Evolutionary conservation across 2,797 vertebrate species (phyloP).

Genomic region (Anomalospiza imberbis): DNA sequence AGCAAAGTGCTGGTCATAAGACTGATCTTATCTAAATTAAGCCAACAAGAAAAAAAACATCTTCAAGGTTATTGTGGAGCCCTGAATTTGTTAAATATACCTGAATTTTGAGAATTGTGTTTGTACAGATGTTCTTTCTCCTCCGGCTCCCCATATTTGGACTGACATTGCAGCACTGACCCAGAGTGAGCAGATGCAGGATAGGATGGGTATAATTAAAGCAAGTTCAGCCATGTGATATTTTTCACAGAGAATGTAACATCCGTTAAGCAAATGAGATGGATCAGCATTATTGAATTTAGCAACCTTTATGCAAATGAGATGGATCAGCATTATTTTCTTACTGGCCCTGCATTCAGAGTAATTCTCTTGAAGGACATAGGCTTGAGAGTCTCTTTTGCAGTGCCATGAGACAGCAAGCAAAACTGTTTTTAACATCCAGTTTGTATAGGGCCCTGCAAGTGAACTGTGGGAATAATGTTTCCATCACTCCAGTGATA

Average conservation of each 20-base stretch:
- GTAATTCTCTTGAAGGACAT: background rate
- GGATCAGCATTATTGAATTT: constrained; percentile 4
- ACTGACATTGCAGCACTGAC: background rate
- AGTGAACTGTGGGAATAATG: background rate
- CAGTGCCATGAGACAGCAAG: background rate
- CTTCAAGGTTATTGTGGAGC: background rate
- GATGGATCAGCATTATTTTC: constrained; percentile 7
- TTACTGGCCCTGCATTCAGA: background rate
- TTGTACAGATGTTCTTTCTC: background rate
- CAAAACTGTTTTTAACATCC: background rate
- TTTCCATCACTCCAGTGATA: background rate
- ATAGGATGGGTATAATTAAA: background rate
- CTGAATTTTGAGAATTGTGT: background rate
- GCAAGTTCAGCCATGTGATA: background rate
- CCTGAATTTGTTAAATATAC: background rate
- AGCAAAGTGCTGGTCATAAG: background rate
- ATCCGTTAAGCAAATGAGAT: background rate
- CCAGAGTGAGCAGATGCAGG: background rate
- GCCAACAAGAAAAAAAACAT: background rate
- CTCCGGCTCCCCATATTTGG: background rate
- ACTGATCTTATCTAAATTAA: background rate
- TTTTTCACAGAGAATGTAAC: background rate
- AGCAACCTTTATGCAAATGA: constrained; percentile 19
- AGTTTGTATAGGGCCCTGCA: background rate
- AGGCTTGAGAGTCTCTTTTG: background rate